Evolutionary conservation across 2,797 vertebrate species (phyloP), one percentile per base, ranked within the genome.

Genomic region (Myotis vivesi): DNA sequence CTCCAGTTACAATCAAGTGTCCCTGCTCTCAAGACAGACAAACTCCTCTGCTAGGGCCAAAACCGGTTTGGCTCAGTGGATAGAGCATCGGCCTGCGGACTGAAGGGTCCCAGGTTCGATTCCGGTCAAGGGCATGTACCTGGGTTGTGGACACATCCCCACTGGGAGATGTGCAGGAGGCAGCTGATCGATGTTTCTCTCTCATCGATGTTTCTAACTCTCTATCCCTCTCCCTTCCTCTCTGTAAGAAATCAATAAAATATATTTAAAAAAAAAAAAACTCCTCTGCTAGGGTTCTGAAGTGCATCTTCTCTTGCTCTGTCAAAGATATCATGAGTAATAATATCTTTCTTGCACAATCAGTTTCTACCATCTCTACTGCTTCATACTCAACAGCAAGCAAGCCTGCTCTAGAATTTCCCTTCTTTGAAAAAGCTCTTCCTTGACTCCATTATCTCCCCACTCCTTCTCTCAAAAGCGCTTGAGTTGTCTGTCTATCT

Each of bases 321-420:
- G 44, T 82, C 77, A 81, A 91, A 57, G 9, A 72, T 5, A 64
- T 36, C 15, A 89, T 87, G 44, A 91, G 81, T 73, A 69, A 72
- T 7, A 75, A 75, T 44, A 71, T 66, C 36, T 77, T n/a, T 57
- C 71, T 55, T 59, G 25, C 36, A 89, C 41, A 55, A 66, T 22
- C 51, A 69, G 20, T 94, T 84, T 93, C 93, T 89, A 84, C n/a
- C 46, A 66, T 77, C n/a, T 81, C 73, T 59, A 79, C 33, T 77
- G 89, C 53, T 38, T 87, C 57, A 87, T 6, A 83, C 15, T 87
- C 38, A 76, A 87, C 46, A 94, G 20, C 62, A 84, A 89, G 20
- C 19, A 93, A 81, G 41, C 6, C 16, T 77, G 23, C 49, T 90
- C n/a, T 73, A 91, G 46, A 90, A 87, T 87, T 83, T 92, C 20